Conservation (phyloP, 1,140 invertebrate genomes). For the Panonychus citri region DNA sequence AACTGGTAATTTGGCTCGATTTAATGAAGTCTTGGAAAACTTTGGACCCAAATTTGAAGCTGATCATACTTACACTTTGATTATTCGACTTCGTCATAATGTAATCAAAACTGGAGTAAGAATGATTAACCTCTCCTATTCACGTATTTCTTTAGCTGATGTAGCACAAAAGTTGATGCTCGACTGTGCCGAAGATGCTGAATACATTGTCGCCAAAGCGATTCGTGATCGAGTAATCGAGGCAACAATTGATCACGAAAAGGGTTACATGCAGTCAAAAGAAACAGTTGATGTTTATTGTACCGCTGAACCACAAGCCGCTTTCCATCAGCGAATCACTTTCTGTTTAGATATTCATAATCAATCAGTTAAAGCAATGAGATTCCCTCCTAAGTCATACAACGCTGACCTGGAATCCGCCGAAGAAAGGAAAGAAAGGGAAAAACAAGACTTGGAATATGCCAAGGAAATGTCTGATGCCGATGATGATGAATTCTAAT, state of each 20-base stretch:
- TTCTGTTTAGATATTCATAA: constrained; percentile 96
- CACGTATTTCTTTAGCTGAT: constrained; percentile 76
- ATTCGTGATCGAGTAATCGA: constrained; percentile 97
- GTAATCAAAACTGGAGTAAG: constrained; percentile 97
- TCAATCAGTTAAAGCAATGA: constrained; percentile 73
- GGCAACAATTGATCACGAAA: constrained; percentile 80
- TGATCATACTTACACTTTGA: constrained; percentile 85
- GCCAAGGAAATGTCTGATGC: constrained; percentile 98
- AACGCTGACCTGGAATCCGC: constrained; percentile 93
- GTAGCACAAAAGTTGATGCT: constrained; percentile 79
- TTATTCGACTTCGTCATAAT: constrained; percentile 82
- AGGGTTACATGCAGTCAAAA: constrained; percentile 88
- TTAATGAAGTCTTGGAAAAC: constrained; percentile 77
- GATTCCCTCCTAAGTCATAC: constrained; percentile 96
- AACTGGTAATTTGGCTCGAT: constrained; percentile 73
- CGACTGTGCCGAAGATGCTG: constrained; percentile 87
- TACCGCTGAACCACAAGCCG: constrained; percentile 80
- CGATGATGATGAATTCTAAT: constrained; percentile 37
- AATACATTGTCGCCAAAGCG: constrained; percentile 98
- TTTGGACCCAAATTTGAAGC: constrained; percentile 55
- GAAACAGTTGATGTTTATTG: constrained; percentile 92
- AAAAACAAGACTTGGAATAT: constrained; percentile 88
- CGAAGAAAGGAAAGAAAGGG: constrained; percentile 73
- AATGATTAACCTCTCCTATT: constrained; percentile 89
- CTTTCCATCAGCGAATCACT: constrained; percentile 91